Base-by-base conservation (phyloP, 2,113 vertebrate species). In the Oncorhynchus masou region DNA sequence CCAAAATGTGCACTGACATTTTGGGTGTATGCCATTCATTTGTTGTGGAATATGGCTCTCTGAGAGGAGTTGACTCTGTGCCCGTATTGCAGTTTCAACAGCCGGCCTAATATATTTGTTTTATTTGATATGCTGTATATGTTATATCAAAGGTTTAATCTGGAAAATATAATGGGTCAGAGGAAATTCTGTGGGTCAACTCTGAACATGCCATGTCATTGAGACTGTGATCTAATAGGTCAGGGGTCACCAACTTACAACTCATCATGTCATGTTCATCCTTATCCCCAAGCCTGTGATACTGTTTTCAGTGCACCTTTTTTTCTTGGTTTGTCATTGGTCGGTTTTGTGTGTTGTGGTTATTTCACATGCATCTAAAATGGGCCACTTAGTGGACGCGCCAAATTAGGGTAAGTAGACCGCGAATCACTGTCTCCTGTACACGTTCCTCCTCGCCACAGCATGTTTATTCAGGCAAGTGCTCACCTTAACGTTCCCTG, bases 321-420 rank as follows among this genome's bases (percentile, higher is more conserved):
- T 83, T 86, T 80, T 88, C 84, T 84, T 86, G 83, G 86, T 89
- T 89, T 86, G 88, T 89, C 86, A 89, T 89, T 89, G 84, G 86
- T 85, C 83, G 81, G 84, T 86, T 86, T 76, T 87, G 80, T 88
- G 81, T 89, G 85, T 86, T 89, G 81, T 89, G 86, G 85, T 86
- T 88, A 81, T 84, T 85, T 85, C 83, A 87, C 88, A 89, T 89
- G 88, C 88, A 87, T 89, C 88, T 87, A 83, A 86, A 86, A 87
- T 86, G 84, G 84, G 81, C 86, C 79, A 79, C 79, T 86, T 87
- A 89, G 88, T 85, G 84, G 86, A 85, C 84, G 84, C 74, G 60
- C 79, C 84, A 89, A 89, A 86, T 70, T 81, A 79, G 88, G 88
- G 88, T 89, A 85, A 89, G 88, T 89, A 86, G 82, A 82, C 80